These are phyloP conservation scores for Prostheceraeus crozeri DNA, from an alignment of 2,888 invertebrate species.

Conservation along the genomic window DNA sequence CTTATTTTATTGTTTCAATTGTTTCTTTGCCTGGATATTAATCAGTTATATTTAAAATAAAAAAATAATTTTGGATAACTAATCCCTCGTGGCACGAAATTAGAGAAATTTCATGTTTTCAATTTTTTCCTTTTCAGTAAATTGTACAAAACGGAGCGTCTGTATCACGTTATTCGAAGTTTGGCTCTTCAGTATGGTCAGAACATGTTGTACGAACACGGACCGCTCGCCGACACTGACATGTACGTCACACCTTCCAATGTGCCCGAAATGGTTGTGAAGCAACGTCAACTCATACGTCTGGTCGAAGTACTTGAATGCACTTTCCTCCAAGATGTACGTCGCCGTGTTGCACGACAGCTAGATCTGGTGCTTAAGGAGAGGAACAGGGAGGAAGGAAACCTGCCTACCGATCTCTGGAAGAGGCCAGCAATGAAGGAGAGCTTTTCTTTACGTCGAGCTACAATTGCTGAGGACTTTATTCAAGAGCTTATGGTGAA, in stretches of 20 bases:
- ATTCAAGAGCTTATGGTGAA: conserved; percentile 45
- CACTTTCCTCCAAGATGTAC: conserved; percentile 51
- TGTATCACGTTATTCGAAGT: conserved; percentile 51
- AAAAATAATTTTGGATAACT: too few species aligned
- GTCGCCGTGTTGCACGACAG: conserved; percentile 49
- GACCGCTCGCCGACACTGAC: conserved; percentile 48
- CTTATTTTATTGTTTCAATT: too few species aligned
- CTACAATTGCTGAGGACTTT: conserved; percentile 53
- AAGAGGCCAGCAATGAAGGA: conserved; percentile 55
- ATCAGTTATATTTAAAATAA: too few species aligned
- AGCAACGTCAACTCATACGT: conserved; percentile 37
- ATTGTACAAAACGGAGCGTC: conserved; percentile 51
- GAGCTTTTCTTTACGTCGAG: conserved; percentile 51
- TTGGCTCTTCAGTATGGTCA: conserved; percentile 51
- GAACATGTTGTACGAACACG: conserved; percentile 51
- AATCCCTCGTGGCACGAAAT: too few species aligned
- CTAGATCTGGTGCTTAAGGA: conserved; percentile 52
- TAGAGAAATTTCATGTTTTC: too few species aligned
- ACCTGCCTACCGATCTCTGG: conserved; percentile 57
- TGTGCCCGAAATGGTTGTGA: conserved; percentile 39
- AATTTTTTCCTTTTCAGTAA: conserved; percentile 47
- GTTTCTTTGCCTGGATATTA: too few species aligned
- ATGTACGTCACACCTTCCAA: conserved; percentile 50
- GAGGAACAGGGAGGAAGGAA: conserved; percentile 52
- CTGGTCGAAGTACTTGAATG: conserved; percentile 49